These are phyloP conservation scores for Coregonus clupeaformis DNA, from an alignment of 2,113 vertebrate genomes.

Conservation along the genomic window DNA sequence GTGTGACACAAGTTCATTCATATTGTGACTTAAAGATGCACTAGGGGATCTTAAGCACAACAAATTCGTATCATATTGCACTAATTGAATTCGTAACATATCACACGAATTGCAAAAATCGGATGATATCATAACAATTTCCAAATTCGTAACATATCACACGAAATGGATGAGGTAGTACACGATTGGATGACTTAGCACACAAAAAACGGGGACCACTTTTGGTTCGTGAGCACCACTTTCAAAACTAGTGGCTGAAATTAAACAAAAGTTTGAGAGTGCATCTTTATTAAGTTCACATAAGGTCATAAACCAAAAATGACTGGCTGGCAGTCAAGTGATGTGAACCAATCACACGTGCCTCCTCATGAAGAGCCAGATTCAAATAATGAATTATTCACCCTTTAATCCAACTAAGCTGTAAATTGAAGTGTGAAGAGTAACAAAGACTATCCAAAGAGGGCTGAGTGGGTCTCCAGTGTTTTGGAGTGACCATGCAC, in stretches of 20 bases:
- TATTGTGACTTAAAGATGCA: too few relatives aligned
- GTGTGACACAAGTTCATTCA: too few relatives aligned
- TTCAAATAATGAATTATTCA: conserved; percentile 10
- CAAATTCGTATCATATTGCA: not conserved
- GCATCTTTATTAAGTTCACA: not conserved
- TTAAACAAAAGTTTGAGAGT: too few relatives aligned
- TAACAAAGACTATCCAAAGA: conserved; percentile 22
- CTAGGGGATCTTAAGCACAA: too few relatives aligned
- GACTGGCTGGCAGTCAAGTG: not conserved
- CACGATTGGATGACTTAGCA: too few relatives aligned
- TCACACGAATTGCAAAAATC: too few relatives aligned
- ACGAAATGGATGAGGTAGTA: too few relatives aligned
- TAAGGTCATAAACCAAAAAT: not conserved
- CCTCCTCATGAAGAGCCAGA: not conserved
- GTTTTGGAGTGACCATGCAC: not conserved
- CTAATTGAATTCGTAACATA: not conserved
- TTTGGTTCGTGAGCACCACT: too few relatives aligned
- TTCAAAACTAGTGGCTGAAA: not conserved
- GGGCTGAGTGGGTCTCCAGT: not conserved
- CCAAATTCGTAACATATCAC: too few relatives aligned
- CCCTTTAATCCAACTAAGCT: conserved; percentile 15
- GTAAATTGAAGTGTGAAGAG: conserved; percentile 2
- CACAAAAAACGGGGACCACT: too few relatives aligned
- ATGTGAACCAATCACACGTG: not conserved
- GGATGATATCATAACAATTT: too few relatives aligned